Conservation (phyloP, 2,888 invertebrate genomes). For the Busseola fusca region DNA sequence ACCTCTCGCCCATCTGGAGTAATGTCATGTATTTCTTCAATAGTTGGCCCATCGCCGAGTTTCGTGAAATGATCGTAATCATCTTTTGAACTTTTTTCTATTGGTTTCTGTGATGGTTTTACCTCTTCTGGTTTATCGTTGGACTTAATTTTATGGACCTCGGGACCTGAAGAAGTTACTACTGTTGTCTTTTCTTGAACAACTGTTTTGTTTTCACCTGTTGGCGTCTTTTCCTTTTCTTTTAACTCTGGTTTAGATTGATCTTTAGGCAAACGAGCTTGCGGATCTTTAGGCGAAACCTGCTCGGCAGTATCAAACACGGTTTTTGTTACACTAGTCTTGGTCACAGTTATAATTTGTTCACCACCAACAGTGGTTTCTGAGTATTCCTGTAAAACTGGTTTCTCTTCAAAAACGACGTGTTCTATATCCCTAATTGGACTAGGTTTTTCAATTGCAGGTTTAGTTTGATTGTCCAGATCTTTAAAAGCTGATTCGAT, state of each 20-base stretch:
- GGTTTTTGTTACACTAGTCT: slow-evolving; percentile 72
- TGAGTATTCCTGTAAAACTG: slow-evolving; percentile 68
- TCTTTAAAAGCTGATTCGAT: slow-evolving; percentile 17
- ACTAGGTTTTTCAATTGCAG: slow-evolving; percentile 44
- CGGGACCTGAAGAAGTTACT: slow-evolving; percentile 23
- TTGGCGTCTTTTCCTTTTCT: slow-evolving; percentile 10
- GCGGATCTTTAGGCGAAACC: slow-evolving; percentile 34
- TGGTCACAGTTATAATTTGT: slow-evolving; percentile 71
- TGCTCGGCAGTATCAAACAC: slow-evolving; percentile 64
- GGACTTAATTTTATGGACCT: slow-evolving; percentile 15
- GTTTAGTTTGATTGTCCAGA: slow-evolving; percentile 30
- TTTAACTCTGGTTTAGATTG: slow-evolving; percentile 15
- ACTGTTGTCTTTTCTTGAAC: slow-evolving; percentile 24
- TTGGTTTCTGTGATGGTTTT: slow-evolving; percentile 5
- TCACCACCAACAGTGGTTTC: slow-evolving; percentile 67
- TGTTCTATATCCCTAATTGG: slow-evolving; percentile 58
- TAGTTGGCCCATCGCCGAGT: slow-evolving; percentile 47
- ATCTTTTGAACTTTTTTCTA: slow-evolving; percentile 17
- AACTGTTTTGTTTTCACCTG: slow-evolving; percentile 24
- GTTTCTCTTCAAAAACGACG: slow-evolving; percentile 64
- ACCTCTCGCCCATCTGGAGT: slow-evolving; percentile 70
- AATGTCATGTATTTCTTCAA: slow-evolving; percentile 64
- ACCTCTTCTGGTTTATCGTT: slow-evolving; percentile 18
- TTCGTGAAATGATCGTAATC: slow-evolving; percentile 26
- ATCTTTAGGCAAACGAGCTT: slow-evolving; percentile 23